These are phyloP conservation scores for Phengaris alcon DNA, from an alignment of 2,888 invertebrate species.

Conservation along the genomic window DNA sequence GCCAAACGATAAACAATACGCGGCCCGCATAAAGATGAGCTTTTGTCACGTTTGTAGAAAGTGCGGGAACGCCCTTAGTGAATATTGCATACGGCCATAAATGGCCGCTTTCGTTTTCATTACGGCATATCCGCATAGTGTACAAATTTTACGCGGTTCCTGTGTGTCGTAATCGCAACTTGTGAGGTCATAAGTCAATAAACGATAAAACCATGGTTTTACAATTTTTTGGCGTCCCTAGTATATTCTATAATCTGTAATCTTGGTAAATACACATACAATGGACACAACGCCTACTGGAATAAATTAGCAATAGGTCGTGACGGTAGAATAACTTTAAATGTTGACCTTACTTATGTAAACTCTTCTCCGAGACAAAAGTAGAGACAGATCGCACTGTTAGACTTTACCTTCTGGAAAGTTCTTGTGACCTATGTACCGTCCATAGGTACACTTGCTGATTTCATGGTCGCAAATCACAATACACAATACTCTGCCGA, in stretches of 20 bases:
- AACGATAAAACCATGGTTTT: neutral
- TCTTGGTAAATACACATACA: too few species aligned
- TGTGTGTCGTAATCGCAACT: constrained; percentile 44
- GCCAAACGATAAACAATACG: constrained; percentile 58
- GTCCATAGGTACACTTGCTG: too few species aligned
- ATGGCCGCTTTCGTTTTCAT: constrained; percentile 76
- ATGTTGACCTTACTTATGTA: too few species aligned
- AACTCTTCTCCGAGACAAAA: too few species aligned
- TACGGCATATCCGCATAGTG: constrained; percentile 60
- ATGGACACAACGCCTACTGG: neutral
- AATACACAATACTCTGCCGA: neutral
- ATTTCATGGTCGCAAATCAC: neutral
- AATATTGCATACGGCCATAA: constrained; percentile 74
- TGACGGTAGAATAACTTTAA: too few species aligned
- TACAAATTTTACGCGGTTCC: constrained; percentile 61
- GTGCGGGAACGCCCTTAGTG: constrained; percentile 77
- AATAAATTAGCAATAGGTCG: neutral
- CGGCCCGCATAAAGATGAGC: constrained; percentile 71
- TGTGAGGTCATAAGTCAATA: constrained; percentile 7
- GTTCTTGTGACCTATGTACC: too few species aligned
- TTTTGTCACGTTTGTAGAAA: constrained; percentile 74
- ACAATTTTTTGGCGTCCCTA: neutral
- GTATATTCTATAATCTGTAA: neutral
- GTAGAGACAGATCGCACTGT: too few species aligned
- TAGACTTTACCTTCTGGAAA: too few species aligned